Conservation (phyloP, 2,888 invertebrate genomes). For the Leucania comma region DNA sequence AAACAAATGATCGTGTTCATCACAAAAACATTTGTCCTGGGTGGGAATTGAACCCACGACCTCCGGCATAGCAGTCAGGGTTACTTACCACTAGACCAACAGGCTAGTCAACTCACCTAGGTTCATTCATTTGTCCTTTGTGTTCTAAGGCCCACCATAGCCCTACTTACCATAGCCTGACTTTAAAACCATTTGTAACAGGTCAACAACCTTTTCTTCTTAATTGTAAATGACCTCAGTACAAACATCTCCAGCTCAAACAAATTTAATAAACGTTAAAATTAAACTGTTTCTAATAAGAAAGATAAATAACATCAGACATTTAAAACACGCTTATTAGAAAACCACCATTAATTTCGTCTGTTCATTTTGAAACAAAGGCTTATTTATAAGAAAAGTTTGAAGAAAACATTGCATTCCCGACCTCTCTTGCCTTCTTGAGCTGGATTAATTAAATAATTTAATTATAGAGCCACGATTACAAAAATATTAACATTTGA, state of each 20-base stretch:
- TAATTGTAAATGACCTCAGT: neutral
- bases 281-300: conserved; percentile 4
- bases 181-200: neutral
- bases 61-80: no score
- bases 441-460: conserved; percentile 67
- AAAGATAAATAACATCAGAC: conserved; percentile 34
- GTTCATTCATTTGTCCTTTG: no score
- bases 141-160: no score
- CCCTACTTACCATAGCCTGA: no score
- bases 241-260: neutral
- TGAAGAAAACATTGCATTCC: conserved; percentile 69
- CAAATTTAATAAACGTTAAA: conserved; percentile 20
- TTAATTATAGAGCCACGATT: conserved; percentile 54
- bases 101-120: no score
- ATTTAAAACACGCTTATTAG: conserved; percentile 41
- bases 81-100: no score
- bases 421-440: conserved; percentile 51
- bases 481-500: conserved; percentile 55
- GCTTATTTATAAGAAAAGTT: conserved; percentile 65
- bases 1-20: no score
- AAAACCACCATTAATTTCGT: conserved; percentile 47
- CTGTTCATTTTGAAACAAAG: conserved; percentile 45
- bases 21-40: no score
- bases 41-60: no score
- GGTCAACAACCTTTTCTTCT: neutral